A percentile compares a stretch with the other conserved stretches of the same genome.
phyloP scores from a whole-genome alignment of 2,797 vertebrate species.

The Basileuterus tristriatus region DNA sequence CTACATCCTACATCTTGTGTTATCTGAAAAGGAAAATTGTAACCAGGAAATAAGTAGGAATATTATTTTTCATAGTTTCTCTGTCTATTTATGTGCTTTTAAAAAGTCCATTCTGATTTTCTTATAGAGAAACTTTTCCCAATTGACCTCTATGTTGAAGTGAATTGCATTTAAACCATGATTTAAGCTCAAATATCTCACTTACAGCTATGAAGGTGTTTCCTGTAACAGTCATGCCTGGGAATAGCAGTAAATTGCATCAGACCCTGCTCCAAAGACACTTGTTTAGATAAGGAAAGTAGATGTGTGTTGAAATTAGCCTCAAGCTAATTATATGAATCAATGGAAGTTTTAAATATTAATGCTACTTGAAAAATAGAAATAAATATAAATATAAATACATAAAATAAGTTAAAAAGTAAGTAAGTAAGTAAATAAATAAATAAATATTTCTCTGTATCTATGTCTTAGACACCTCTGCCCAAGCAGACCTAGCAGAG shows the following conservation, averaged over 20 bases:
- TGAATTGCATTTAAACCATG: background rate
- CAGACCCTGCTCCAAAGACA: background rate
- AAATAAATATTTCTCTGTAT: background rate
- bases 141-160: background rate
- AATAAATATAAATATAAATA: background rate
- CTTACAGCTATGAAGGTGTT: background rate
- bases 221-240: background rate
- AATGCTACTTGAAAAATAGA: background rate
- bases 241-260: background rate
- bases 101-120: background rate
- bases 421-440: too few relatives aligned
- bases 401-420: too few relatives aligned
- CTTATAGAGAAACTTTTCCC: background rate
- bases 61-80: background rate
- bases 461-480: background rate
- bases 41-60: background rate
- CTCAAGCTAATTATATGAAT: background rate
- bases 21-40: background rate
- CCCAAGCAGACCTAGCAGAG: background rate
- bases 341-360: background rate
- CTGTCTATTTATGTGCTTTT: background rate
- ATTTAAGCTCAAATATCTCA: background rate
- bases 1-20: background rate
- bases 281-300: background rate
- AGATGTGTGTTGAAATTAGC: background rate